Percentiles rank a stretch among this genome's conserved stretches.
Conservation (phyloP, 1,140 invertebrate species). For the Pemphigus obesinymphae region DNA sequence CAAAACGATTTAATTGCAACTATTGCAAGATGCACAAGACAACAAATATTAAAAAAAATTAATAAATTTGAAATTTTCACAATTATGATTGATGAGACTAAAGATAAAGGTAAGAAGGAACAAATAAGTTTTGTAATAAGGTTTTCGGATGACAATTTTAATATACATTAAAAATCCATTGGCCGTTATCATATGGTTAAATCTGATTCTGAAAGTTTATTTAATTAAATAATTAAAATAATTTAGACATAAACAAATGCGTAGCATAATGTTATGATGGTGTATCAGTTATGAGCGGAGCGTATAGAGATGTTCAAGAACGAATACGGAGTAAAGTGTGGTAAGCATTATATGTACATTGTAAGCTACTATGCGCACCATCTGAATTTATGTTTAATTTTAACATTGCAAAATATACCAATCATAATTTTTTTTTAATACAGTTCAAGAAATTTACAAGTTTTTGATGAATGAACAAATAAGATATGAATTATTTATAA, state of each 20-base stretch:
- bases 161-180: neutral
- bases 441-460: neutral
- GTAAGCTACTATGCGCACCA: neutral
- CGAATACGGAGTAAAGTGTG: neutral
- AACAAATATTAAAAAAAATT: neutral
- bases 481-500: conserved; percentile 4
- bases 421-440: conserved; percentile 22
- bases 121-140: neutral
- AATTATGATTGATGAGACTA: conserved; percentile 19
- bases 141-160: neutral
- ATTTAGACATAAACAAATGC: conserved; percentile 1
- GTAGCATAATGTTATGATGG: neutral
- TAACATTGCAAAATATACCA: neutral
- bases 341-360: conserved; percentile 11
- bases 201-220: neutral
- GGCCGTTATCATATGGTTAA: neutral
- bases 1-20: neutral
- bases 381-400: conserved; percentile 11
- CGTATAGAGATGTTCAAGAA: neutral
- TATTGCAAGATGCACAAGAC: neutral
- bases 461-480: conserved; percentile 2
- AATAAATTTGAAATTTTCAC: neutral
- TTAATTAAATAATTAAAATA: conserved; percentile 14
- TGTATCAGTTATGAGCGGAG: neutral
- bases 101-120: neutral